Evolutionary conservation across 2,113 vertebrate species (phyloP).

Genomic region (Lepisosteus osseus): DNA sequence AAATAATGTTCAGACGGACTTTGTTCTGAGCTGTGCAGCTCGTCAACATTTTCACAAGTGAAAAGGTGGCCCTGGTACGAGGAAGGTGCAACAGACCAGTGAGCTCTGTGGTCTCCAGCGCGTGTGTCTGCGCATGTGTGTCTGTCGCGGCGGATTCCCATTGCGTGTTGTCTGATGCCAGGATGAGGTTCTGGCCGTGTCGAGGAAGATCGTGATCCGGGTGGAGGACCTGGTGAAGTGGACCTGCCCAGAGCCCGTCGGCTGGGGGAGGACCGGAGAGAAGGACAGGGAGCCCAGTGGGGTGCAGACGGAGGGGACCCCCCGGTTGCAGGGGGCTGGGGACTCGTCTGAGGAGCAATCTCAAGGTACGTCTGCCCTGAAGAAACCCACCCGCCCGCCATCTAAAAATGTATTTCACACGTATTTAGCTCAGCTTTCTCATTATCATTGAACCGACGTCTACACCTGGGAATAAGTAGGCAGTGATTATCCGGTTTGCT

Average conservation of each 20-base stretch:
- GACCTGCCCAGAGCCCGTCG: slow-evolving; percentile 49
- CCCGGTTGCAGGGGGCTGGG: not conserved
- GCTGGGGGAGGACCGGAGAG: slow-evolving; percentile 39
- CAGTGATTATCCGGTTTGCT: not conserved
- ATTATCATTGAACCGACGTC: not conserved
- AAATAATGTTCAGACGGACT: too few relatives aligned
- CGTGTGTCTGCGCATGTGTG: too few relatives aligned
- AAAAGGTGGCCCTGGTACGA: too few relatives aligned
- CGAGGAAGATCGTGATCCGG: slow-evolving; percentile 68
- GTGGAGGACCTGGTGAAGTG: slow-evolving; percentile 70
- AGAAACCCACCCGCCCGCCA: slow-evolving; percentile 13
- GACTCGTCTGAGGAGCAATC: not conserved
- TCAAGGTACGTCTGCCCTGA: slow-evolving; percentile 8
- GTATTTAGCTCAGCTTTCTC: too few relatives aligned
- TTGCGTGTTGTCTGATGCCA: slow-evolving; percentile 20
- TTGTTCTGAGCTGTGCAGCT: too few relatives aligned
- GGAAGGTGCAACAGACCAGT: too few relatives aligned
- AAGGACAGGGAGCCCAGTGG: slow-evolving; percentile 16
- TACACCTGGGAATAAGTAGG: slow-evolving; percentile 20
- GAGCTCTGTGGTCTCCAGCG: too few relatives aligned
- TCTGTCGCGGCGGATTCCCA: too few relatives aligned
- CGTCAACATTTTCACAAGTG: too few relatives aligned
- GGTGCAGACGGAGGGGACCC: slow-evolving; percentile 23
- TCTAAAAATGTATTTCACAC: slow-evolving; percentile 27
- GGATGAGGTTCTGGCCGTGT: slow-evolving; percentile 73